These are phyloP conservation scores for Hirtodrosophila histrioides DNA, from an alignment of 2,888 invertebrate genomes.

Conservation along the genomic window DNA sequence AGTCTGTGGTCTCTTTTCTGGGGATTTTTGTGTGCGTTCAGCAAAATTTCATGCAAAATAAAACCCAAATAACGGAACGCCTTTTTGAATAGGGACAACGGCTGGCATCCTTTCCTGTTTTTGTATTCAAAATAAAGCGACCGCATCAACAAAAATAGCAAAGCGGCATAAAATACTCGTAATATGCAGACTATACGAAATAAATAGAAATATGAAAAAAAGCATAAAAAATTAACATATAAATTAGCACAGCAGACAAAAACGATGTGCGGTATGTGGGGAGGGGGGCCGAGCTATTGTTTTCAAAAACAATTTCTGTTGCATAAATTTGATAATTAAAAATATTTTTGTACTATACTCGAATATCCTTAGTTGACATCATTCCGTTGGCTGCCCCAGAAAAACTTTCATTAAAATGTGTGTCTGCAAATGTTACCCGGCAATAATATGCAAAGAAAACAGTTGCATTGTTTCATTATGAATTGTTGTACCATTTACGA, in stretches of 20 bases:
- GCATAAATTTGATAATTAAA: slow-evolving; percentile 73
- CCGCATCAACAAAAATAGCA: slow-evolving; percentile 72
- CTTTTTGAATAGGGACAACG: slow-evolving; percentile 56
- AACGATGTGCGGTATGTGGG: neutral
- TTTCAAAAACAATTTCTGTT: slow-evolving; percentile 63
- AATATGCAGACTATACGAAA: slow-evolving; percentile 51
- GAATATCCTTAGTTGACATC: slow-evolving; percentile 35
- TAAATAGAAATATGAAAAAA: slow-evolving; percentile 45
- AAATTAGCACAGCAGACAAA: slow-evolving; percentile 60
- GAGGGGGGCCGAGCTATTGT: slow-evolving; percentile 43
- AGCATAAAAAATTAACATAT: slow-evolving; percentile 62
- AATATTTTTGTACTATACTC: slow-evolving; percentile 36
- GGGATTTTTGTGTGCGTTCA: slow-evolving; percentile 40
- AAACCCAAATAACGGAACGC: slow-evolving; percentile 57
- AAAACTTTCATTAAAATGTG: slow-evolving; percentile 30
- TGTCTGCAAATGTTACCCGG: slow-evolving; percentile 7
- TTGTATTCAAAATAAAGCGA: slow-evolving; percentile 68
- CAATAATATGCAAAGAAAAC: slow-evolving; percentile 6
- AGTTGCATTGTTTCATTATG: slow-evolving; percentile 29
- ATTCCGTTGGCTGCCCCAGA: slow-evolving; percentile 21
- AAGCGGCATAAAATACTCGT: slow-evolving; percentile 59
- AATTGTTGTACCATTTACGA: neutral
- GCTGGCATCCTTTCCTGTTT: slow-evolving; percentile 61
- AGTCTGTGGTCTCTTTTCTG: slow-evolving; percentile 20
- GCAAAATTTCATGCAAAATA: slow-evolving; percentile 70